Evolutionary conservation across 2,113 vertebrate genomes (phyloP), one percentile per base, ranked within the genome.

Genomic region (Myotis yumanensis): DNA sequence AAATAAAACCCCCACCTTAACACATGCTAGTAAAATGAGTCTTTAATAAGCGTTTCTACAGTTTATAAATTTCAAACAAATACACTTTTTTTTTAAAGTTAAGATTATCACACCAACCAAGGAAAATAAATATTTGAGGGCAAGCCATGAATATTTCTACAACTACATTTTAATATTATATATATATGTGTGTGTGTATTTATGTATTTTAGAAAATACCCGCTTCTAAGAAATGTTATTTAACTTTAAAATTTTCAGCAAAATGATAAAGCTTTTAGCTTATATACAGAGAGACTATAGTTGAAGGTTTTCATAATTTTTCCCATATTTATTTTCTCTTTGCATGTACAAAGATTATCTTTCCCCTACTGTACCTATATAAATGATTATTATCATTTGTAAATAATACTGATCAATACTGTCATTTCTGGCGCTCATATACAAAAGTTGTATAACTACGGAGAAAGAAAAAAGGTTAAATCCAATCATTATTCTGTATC

Each of bases 81-180:
- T 83, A 91, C 25, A 83, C 51, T 73, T 46, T 93, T 97, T 90
- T 68, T 97, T 95, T 96, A 87, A 95, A 97, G 5, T 96, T 97
- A 92, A 97, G 72, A 20, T 93, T 97, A 97, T 95, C 96, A 96
- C 89, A 98, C 52, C 97, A 96, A 97, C 83, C 89, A 93, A 97
- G 89, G 80, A 97, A 28, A 93, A 40, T 91, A 94, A 89, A 97
- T 97, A 94, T 96, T 30, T 95, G 90, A 95, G 93, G 90, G 32
- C 40, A 91, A 84, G 17, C 2, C 35, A 51, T 48, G 40, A 90
- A 18, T n/a, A 66, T 75, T 90, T 91, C 43, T 69, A 95, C 23
- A 66, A 68, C 22, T 82, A 7, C 16, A 69, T 76, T 92, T 90
- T 37, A 79, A 68, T 75, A 80, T 80, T 37, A 82, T 14, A 22